Evolutionary conservation across 2,797 vertebrate genomes (phyloP), one percentile per base, ranked within the genome.

Genomic region (Clarias platycephalus): DNA sequence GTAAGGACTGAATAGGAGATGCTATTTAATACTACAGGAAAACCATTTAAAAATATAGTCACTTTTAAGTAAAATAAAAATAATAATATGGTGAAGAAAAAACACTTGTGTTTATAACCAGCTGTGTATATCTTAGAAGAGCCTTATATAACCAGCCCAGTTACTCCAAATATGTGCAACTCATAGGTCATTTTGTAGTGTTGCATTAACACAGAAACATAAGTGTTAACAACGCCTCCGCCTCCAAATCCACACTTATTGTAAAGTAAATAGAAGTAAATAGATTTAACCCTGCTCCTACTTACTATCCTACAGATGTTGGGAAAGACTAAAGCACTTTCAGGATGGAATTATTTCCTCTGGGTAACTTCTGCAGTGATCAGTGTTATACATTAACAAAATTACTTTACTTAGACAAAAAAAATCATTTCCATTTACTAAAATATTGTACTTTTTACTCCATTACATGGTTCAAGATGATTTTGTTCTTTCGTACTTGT

Each of bases 201-300:
- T 63, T 78, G n/a, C 37, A 64, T 63, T n/a, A 63, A 40, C 57
- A 40, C 22, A 78, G 58, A 60, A 57, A 40, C 8, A 5, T 24
- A 76, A 75, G 40, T 18, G 71, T 74, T 72, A 57, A 77, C 57
- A 77, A 78, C 75, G 31, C 20, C 58, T 44, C 7, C 58, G 37
- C 37, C 37, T 80, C 63, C 77, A 80, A 60, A 80, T 64, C 37
- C 60, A n/a, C 77, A 80, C 34, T 16, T n/a, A 40, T 15, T 80
- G 37, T 28, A 20, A 49, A 49, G 44, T 49, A 49, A 49, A 49
- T 49, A 49, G 44, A 49, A 49, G 77, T 79, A 80, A 80, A 80
- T 37, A 64, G 37, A 80, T n/a, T 44, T 28, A 49, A 44, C 3
- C n/a, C 37, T 64, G n/a, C 37, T 80, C 34, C 58, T 63, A 24